These are phyloP conservation scores for Romanogobio albipinnatus DNA, from an alignment of 2,113 vertebrate species.

Conservation along the genomic window DNA sequence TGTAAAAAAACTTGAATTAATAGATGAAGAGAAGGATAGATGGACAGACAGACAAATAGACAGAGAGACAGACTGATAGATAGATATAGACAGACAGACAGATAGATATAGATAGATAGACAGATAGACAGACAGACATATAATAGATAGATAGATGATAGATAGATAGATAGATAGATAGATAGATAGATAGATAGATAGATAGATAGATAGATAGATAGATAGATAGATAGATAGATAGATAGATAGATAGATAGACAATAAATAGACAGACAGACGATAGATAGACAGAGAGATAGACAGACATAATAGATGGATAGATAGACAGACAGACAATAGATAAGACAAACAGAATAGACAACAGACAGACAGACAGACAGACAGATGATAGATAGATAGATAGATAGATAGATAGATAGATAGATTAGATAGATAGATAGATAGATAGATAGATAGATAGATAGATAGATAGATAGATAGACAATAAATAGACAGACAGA, in stretches of 20 bases:
- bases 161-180: background rate
- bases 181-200: accelerated
- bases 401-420: background rate
- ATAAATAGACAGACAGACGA: background rate
- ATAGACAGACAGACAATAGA: no score
- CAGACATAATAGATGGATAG: background rate
- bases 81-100: accelerated
- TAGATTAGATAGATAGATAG: background rate
- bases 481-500: no score
- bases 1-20: background rate
- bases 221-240: background rate
- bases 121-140: background rate
- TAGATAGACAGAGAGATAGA: background rate
- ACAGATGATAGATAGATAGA: no score
- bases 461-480: background rate
- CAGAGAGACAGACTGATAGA: background rate
- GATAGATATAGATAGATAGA: background rate
- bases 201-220: background rate
- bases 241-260: background rate
- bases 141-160: background rate
- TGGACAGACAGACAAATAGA: background rate
- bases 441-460: background rate
- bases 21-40: background rate
- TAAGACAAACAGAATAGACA: no score
- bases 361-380: no score